Evolutionary conservation across 1,140 invertebrate species (phyloP).

Genomic region (Geopemphigus sp.): DNA sequence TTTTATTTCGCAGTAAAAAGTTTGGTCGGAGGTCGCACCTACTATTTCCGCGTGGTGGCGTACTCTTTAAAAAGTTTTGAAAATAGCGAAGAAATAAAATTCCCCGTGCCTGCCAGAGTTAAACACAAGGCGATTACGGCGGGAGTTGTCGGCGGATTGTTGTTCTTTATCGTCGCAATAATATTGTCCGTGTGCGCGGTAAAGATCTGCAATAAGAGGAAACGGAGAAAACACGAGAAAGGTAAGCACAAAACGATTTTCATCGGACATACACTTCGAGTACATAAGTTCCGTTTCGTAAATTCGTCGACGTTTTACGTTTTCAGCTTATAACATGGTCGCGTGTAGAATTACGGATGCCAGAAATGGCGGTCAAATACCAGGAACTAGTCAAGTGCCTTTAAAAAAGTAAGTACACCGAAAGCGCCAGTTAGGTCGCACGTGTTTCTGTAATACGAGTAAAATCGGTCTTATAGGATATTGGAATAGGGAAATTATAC

Average conservation of each 20-base stretch:
- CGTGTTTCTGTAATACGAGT: no score
- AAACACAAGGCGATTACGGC: conserved; percentile 91
- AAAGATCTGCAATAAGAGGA: conserved; percentile 95
- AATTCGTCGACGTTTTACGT: neutral
- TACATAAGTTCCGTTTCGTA: neutral
- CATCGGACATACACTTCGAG: no score
- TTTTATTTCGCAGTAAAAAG: conserved; percentile 73
- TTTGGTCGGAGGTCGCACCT: conserved; percentile 81
- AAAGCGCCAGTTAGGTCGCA: neutral
- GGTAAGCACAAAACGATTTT: conserved; percentile 64
- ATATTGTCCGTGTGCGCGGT: conserved; percentile 93
- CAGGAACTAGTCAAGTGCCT: conserved; percentile 91
- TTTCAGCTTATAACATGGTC: conserved; percentile 93
- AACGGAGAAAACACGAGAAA: conserved; percentile 95
- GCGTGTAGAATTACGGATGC: conserved; percentile 89
- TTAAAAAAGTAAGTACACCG: conserved; percentile 87
- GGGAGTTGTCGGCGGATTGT: conserved; percentile 87
- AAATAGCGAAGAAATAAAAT: conserved; percentile 80
- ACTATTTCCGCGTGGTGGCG: conserved; percentile 85
- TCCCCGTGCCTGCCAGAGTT: conserved; percentile 79
- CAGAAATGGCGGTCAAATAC: conserved; percentile 77
- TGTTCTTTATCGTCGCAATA: conserved; percentile 95
- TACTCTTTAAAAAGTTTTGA: conserved; percentile 79
- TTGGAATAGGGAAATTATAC: neutral
- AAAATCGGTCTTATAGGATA: no score